phyloP scores from a whole-genome alignment of 2,888 invertebrate genomes.

The Trachelus troglodyta region DNA sequence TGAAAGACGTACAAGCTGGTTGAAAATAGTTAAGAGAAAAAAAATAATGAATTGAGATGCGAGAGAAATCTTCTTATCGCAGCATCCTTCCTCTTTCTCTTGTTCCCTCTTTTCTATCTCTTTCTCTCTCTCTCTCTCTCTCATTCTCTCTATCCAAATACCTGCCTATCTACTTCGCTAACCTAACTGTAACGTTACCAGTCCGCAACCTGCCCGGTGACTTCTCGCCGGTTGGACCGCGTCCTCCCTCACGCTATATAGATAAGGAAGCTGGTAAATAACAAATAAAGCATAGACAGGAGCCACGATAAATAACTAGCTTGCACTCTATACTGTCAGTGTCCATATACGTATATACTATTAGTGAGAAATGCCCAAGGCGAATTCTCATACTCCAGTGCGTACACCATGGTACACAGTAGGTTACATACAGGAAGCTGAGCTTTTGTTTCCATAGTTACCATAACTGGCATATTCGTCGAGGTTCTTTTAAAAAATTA shows the following conservation, averaged over 20 bases:
- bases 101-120: conserved; percentile 1
- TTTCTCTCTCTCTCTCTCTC: not conserved
- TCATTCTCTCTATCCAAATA: conserved; percentile 7
- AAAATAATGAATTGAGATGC: not conserved
- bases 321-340: not conserved
- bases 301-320: conserved; percentile 56
- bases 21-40: not conserved
- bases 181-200: not conserved
- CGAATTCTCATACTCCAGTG: not conserved
- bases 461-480: not conserved
- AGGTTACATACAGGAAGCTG: not conserved
- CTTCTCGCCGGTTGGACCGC: not conserved
- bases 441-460: not conserved
- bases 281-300: conserved; percentile 57
- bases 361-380: not conserved
- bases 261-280: conserved; percentile 35
- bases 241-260: not conserved
- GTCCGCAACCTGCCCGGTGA: not conserved
- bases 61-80: not conserved
- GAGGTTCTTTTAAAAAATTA: not conserved
- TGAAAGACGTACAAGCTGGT: not conserved
- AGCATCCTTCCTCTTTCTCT: not conserved
- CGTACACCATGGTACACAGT: not conserved
- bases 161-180: not conserved
- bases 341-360: not conserved